Conservation (phyloP, 2,797 vertebrate genomes). For the Diplodus puntazzo region DNA sequence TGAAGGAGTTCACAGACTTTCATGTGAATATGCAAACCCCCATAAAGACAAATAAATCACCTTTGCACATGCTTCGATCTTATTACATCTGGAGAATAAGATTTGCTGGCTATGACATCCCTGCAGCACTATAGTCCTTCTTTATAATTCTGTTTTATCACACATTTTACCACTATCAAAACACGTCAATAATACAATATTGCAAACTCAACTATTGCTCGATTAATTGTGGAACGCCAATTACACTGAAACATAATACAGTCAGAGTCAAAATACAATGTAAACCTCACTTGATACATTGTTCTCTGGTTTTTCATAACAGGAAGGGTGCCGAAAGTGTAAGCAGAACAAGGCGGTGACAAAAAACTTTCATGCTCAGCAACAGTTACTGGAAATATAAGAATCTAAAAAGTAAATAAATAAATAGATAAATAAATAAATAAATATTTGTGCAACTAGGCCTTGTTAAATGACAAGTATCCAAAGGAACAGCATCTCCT, state of each 20-base stretch:
- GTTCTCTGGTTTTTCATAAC: neutral
- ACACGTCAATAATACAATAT: too few relatives aligned
- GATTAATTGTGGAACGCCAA: neutral
- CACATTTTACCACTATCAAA: too few relatives aligned
- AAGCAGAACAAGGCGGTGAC: neutral
- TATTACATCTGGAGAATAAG: too few relatives aligned
- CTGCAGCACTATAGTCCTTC: too few relatives aligned
- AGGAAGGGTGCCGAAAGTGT: neutral
- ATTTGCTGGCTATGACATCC: too few relatives aligned
- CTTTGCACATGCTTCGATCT: too few relatives aligned
- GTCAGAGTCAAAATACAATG: neutral
- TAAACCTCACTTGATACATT: neutral
- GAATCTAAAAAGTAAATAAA: neutral
- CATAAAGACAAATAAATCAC: too few relatives aligned
- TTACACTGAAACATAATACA: neutral
- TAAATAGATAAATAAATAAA: neutral
- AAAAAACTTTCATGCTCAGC: neutral
- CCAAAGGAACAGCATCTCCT: slow-evolving; percentile 13
- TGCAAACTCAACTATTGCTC: too few relatives aligned
- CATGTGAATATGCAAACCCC: too few relatives aligned
- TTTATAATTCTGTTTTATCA: too few relatives aligned
- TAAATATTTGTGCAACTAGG: neutral
- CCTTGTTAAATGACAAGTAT: neutral
- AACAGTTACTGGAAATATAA: neutral
- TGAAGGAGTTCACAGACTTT: too few relatives aligned